Evolutionary conservation across 2,113 vertebrate genomes (phyloP), one percentile per base, ranked within the genome.

Genomic region (Tenrec ecaudatus): DNA sequence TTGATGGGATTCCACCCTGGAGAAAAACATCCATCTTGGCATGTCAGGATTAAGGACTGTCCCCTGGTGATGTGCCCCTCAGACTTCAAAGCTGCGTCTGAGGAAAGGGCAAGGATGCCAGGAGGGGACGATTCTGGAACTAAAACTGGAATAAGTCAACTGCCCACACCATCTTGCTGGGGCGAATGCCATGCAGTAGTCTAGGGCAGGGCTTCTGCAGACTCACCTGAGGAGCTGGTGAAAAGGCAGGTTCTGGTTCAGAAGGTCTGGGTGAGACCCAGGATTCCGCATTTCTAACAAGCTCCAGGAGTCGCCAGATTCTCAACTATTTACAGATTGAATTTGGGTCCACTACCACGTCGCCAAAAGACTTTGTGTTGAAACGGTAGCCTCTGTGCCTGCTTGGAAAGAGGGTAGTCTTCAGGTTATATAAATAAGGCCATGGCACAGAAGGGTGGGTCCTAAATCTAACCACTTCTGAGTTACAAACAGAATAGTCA

Each of bases 21-120:
- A 95, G 94, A 94, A 96, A 97, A 97, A 91, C 80, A 97, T 96
- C 68, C 91, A 88, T 90, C 71, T 96, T 78, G 82, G 66, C 58
- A 81, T 86, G 96, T 95, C 95, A 90, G 68, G 88, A 96, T 95
- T 96, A 97, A 92, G 33, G 71, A 81, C 94, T 96, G 86, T 91
- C 86, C 87, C 91, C 93, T 82, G 14, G 33, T 94, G 82, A 57
- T 25, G 17, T 0, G 38, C 33, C 5, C 0, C 71, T 92, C 66
- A 92, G 89, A 62, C 16, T 36, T 36, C 69, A 75, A 71, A 20
- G 25, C 78, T 86, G 40, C 36, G 11, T n/a, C 68, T 62, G 60
- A 20, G 60, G 69, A 94, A 92, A 77, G 38, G 47, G 43, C 17
- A 86, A 71, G 25, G 84, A 89, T 7, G 31, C 58, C 53, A 90